Percentiles rank a stretch among this genome's conserved stretches.
These are phyloP conservation scores for Toxotes jaculatrix DNA, from an alignment of 2,113 vertebrate species.

Conservation along the genomic window DNA sequence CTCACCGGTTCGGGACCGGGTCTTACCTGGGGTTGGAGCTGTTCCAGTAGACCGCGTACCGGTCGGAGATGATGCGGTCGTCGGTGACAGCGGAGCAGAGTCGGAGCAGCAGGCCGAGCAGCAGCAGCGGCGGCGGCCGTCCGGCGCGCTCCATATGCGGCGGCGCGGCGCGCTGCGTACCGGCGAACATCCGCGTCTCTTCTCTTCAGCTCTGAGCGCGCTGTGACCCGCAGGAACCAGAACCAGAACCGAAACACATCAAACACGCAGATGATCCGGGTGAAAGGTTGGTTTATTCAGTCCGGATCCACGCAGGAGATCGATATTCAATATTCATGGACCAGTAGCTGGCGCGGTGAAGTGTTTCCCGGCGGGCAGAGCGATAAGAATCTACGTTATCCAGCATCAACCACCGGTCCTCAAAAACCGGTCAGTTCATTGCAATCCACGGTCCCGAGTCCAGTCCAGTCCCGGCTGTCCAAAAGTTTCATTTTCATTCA, in stretches of 20 bases:
- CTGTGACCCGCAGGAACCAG: conserved; percentile 14
- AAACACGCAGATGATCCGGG: background rate
- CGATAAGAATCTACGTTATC: conserved; percentile 15
- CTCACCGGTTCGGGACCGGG: background rate
- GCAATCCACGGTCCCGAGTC: conserved; percentile 24
- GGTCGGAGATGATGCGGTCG: conserved; percentile 90
- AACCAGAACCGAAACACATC: conserved; percentile 27
- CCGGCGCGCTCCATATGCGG: conserved; percentile 83
- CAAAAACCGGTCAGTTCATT: background rate
- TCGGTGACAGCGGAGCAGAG: conserved; percentile 86
- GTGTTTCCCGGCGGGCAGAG: conserved; percentile 27
- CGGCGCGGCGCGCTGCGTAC: conserved; percentile 70
- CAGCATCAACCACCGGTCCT: background rate
- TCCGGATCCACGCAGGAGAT: conserved; percentile 10
- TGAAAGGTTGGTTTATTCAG: background rate
- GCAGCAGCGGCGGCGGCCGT: conserved; percentile 81
- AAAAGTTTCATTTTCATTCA: conserved; percentile 54
- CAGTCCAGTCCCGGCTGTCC: background rate
- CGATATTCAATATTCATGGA: background rate
- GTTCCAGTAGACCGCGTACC: conserved; percentile 95
- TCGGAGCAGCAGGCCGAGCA: conserved; percentile 84
- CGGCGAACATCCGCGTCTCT: conserved; percentile 53
- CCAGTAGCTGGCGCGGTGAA: background rate
- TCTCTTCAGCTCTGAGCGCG: conserved; percentile 36
- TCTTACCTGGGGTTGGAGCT: conserved; percentile 93